These are phyloP conservation scores for Bradypodion pumilum DNA, from an alignment of 2,797 vertebrate genomes.

Conservation along the genomic window DNA sequence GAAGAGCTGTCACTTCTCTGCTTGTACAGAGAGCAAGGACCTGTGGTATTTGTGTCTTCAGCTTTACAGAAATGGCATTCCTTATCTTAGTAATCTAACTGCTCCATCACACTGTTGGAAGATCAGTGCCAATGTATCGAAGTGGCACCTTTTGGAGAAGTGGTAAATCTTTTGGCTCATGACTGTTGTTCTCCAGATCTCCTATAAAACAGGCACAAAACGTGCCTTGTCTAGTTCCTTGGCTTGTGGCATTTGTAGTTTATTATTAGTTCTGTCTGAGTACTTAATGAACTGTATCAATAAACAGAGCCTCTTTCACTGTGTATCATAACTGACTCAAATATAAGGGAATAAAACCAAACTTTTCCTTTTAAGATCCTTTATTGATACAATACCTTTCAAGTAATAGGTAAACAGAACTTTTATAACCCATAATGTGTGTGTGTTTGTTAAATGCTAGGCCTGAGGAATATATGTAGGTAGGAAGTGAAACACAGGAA, in stretches of 20 bases:
- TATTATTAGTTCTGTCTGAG: constrained; percentile 70
- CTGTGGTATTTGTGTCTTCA: background rate
- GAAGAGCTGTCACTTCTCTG: background rate
- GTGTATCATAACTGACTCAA: constrained; percentile 70
- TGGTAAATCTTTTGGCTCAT: constrained; percentile 21
- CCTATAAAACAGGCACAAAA: background rate
- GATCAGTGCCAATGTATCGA: background rate
- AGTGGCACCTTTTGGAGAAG: constrained; percentile 23
- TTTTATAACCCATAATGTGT: constrained; percentile 19
- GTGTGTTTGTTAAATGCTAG: background rate
- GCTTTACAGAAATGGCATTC: constrained; percentile 1
- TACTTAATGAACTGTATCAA: constrained; percentile 70
- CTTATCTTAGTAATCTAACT: constrained; percentile 1
- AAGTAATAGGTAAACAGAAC: constrained; percentile 27
- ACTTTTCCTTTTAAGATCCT: constrained; percentile 39
- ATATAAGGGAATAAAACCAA: constrained; percentile 66
- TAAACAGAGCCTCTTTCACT: constrained; percentile 69
- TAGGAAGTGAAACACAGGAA: background rate
- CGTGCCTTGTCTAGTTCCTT: constrained; percentile 44
- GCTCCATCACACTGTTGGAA: constrained; percentile 6
- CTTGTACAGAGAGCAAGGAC: background rate
- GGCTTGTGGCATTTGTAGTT: constrained; percentile 53
- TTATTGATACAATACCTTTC: constrained; percentile 22
- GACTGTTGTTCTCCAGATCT: constrained; percentile 18
- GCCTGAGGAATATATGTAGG: background rate